A percentile compares a stretch with the other conserved stretches of the same genome.
These are phyloP conservation scores for Lathronympha strigana DNA, from an alignment of 2,888 invertebrate species.

Conservation along the genomic window DNA sequence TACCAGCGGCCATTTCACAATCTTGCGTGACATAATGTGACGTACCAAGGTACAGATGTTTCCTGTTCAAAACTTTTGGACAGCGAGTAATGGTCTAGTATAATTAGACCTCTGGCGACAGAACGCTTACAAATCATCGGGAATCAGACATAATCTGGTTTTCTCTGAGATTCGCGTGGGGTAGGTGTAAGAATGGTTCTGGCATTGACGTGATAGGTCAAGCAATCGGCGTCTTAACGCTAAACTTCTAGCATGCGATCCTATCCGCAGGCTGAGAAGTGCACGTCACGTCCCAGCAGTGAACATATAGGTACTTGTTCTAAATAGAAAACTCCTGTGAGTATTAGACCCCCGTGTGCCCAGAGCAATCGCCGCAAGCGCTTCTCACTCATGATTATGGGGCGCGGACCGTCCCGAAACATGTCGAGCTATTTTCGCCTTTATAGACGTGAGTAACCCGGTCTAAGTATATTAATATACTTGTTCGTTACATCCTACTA, in stretches of 20 bases:
- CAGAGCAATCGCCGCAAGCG: too few species aligned
- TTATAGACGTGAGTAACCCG: too few species aligned
- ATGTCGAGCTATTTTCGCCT: too few species aligned
- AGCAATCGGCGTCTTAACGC: slow-evolving; percentile 9
- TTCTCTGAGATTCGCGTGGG: too few species aligned
- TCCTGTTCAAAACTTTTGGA: background rate
- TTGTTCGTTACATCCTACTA: too few species aligned
- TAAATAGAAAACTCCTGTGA: too few species aligned
- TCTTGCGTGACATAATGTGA: background rate
- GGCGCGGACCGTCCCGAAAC: too few species aligned
- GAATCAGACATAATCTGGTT: background rate
- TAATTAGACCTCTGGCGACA: background rate
- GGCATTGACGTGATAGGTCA: slow-evolving; percentile 27
- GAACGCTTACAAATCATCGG: background rate
- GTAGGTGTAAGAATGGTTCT: background rate
- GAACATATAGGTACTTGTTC: background rate
- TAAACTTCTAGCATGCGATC: background rate
- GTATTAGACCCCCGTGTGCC: too few species aligned
- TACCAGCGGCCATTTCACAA: background rate
- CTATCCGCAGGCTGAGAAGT: background rate
- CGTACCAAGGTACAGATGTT: background rate
- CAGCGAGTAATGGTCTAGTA: background rate
- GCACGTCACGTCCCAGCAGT: background rate
- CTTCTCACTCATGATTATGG: too few species aligned
- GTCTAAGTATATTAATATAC: too few species aligned